Evolutionary conservation across 2,888 invertebrate genomes (phyloP).

Genomic region (Leptothorax acervorum): DNA sequence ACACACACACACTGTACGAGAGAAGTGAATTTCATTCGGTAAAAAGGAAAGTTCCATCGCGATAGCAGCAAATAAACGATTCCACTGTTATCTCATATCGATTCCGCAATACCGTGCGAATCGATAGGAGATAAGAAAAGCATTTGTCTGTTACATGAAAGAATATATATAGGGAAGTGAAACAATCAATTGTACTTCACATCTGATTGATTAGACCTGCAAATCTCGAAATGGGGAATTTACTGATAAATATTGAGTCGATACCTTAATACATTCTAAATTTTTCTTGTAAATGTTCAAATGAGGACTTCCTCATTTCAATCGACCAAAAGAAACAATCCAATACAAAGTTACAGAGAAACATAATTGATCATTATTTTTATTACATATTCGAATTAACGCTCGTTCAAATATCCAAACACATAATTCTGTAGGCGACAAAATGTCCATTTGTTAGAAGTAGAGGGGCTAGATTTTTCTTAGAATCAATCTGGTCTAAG

Average conservation of each 20-base stretch:
- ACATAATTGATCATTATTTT: neutral
- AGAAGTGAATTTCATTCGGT: constrained; percentile 8
- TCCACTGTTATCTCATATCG: constrained; percentile 6
- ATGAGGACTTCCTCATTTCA: neutral
- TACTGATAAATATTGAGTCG: neutral
- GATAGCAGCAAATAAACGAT: constrained; percentile 10
- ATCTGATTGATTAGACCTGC: neutral
- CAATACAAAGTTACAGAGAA: neutral
- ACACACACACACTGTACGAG: too few relatives aligned
- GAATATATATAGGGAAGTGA: constrained; percentile 4
- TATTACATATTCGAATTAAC: neutral
- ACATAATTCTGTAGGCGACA: constrained; percentile 53
- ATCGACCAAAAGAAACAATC: neutral
- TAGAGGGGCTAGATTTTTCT: constrained; percentile 55
- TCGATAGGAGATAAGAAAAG: neutral
- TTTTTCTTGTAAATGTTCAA: neutral
- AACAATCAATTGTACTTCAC: constrained; percentile 18
- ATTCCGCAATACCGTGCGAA: neutral
- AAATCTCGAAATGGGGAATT: neutral
- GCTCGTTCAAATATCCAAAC: neutral
- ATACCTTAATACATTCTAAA: constrained; percentile 15
- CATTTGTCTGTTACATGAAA: constrained; percentile 1
- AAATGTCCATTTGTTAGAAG: constrained; percentile 58
- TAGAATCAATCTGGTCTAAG: constrained; percentile 62
- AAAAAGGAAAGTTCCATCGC: constrained; percentile 14